A percentile compares a stretch with the other conserved stretches of the same genome.
phyloP scores from a whole-genome alignment of 2,797 vertebrate species.

The Lerista edwardsae region DNA sequence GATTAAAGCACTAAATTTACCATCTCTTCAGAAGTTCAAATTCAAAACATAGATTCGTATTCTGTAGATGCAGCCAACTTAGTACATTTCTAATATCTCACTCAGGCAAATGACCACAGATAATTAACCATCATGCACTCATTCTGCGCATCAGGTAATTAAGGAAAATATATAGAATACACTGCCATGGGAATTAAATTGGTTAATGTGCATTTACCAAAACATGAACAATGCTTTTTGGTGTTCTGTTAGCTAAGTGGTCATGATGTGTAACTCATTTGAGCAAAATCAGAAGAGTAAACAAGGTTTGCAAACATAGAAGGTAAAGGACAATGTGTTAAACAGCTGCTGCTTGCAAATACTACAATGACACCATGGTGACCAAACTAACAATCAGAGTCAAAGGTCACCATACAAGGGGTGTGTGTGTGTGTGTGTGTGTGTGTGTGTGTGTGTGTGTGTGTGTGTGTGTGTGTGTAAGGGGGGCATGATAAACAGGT shows the following conservation, averaged over 20 bases:
- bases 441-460: no score
- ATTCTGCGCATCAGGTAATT: constrained; percentile 27
- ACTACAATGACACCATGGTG: constrained; percentile 73
- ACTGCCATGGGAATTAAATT: constrained; percentile 41
- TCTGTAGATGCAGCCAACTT: constrained; percentile 7
- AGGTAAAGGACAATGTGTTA: constrained; percentile 56
- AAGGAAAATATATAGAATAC: constrained; percentile 13
- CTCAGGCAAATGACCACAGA: constrained; percentile 25
- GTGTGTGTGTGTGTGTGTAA: no score
- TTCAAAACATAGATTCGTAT: constrained; percentile 22
- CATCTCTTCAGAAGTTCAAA: constrained; percentile 3
- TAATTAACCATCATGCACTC: constrained; percentile 34
- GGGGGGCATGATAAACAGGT: constrained; percentile 77
- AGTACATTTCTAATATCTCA: constrained; percentile 10
- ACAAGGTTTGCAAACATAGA: constrained; percentile 72
- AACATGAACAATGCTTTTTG: constrained; percentile 37
- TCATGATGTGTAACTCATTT: constrained; percentile 56
- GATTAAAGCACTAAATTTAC: not conserved
- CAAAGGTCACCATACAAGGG: constrained; percentile 66
- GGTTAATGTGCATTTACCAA: constrained; percentile 51
- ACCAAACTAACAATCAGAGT: constrained; percentile 60
- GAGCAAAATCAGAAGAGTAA: constrained; percentile 70
- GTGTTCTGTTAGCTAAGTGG: constrained; percentile 44
- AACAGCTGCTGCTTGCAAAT: constrained; percentile 74
- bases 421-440: constrained; percentile 33